Percentiles rank a stretch among this genome's conserved stretches.
Evolutionary conservation across 2,113 vertebrate species (phyloP).

Genomic region (Cinclus cinclus): DNA sequence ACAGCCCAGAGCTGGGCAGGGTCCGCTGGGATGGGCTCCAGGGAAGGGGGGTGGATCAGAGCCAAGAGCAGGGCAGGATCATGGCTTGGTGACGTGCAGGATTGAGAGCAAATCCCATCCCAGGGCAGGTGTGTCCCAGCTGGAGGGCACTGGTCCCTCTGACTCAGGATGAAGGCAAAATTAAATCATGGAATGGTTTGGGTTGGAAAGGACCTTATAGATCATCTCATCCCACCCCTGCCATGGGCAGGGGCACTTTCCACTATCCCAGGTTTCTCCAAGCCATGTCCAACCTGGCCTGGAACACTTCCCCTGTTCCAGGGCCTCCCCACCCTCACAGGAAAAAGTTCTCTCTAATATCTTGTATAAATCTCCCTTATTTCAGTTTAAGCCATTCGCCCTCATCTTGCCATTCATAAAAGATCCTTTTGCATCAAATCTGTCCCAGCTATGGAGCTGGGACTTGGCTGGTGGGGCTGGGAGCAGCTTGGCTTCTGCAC

Average conservation of each 20-base stretch:
- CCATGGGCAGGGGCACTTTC: background rate
- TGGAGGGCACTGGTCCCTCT: background rate
- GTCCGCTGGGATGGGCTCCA: background rate
- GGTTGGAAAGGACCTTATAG: background rate
- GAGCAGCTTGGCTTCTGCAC: background rate
- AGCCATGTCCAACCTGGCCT: fast-evolving
- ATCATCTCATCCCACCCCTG: too few relatives aligned
- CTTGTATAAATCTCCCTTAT: background rate
- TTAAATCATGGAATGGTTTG: background rate
- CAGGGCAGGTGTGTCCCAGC: background rate
- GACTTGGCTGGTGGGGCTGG: fast-evolving
- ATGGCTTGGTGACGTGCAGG: background rate
- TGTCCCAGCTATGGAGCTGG: background rate
- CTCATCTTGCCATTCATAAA: background rate
- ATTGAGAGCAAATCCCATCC: background rate
- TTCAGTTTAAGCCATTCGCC: background rate
- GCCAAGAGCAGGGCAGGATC: background rate
- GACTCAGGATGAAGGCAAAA: background rate
- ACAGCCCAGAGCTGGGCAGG: background rate
- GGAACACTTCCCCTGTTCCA: background rate
- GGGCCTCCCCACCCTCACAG: fast-evolving
- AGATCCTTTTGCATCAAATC: background rate
- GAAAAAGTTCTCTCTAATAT: too few relatives aligned
- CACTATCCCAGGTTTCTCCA: background rate
- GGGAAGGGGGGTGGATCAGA: background rate